A percentile compares a stretch with the other conserved stretches of the same genome.
These are phyloP conservation scores for Neosalanx taihuensis DNA, from an alignment of 2,797 vertebrate species.

Conservation along the genomic window DNA sequence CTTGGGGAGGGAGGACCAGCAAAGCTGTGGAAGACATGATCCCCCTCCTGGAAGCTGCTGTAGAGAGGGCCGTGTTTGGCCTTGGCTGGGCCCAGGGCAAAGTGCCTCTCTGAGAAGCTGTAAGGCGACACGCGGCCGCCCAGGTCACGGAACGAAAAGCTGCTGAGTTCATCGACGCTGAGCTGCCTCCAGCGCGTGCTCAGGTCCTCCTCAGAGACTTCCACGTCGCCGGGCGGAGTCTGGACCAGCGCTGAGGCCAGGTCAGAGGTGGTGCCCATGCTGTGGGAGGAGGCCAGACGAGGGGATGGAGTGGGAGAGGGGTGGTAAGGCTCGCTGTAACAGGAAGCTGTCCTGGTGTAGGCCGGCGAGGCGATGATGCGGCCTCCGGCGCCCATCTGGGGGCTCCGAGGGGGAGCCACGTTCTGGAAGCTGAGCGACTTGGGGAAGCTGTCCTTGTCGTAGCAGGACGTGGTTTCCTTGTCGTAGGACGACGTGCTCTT, in stretches of 20 bases:
- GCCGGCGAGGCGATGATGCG: conserved; percentile 58
- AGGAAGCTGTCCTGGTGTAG: conserved; percentile 81
- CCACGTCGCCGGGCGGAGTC: conserved; percentile 60
- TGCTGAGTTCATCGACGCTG: conserved; percentile 88
- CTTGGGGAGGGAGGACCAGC: conserved; percentile 64
- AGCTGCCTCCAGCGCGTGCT: conserved; percentile 85
- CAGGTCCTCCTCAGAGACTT: conserved; percentile 77
- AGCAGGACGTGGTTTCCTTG: conserved; percentile 66
- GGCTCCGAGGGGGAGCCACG: conserved; percentile 70
- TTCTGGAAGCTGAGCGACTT: conserved; percentile 82
- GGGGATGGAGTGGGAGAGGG: conserved; percentile 77
- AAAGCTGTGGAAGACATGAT: conserved; percentile 84
- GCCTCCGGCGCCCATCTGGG: conserved; percentile 64
- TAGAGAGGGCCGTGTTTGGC: conserved; percentile 81
- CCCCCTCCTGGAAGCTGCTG: conserved; percentile 86
- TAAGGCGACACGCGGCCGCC: conserved; percentile 77
- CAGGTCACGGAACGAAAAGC: conserved; percentile 77
- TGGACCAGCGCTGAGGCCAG: conserved; percentile 32
- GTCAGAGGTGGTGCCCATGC: conserved; percentile 72
- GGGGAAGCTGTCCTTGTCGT: conserved; percentile 60
- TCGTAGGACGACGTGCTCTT: conserved; percentile 78
- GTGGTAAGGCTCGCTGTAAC: conserved; percentile 81
- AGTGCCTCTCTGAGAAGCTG: conserved; percentile 85
- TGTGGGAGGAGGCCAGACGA: conserved; percentile 77
- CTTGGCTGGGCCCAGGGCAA: conserved; percentile 76